phyloP scores from a whole-genome alignment of 2,113 vertebrate genomes.

The Heptranchias perlo region DNA sequence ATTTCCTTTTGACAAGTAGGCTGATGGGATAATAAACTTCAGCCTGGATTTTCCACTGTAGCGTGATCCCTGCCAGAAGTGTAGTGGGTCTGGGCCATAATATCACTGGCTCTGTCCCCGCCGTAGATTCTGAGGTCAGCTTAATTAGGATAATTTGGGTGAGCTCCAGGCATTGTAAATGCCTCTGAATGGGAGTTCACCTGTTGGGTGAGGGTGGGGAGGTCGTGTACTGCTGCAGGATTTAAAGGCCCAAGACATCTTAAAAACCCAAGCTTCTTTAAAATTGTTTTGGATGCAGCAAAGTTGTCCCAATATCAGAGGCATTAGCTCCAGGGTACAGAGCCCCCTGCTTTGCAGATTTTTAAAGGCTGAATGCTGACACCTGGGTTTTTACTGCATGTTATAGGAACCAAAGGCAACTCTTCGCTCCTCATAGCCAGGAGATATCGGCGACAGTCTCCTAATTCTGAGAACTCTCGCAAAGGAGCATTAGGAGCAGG shows the following conservation, averaged over 20 bases:
- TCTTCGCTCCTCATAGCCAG: neutral
- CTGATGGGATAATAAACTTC: constrained; percentile 2
- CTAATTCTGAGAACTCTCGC: neutral
- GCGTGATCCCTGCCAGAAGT: neutral
- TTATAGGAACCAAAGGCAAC: neutral
- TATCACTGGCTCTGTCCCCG: neutral
- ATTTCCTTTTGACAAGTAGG: constrained; percentile 22
- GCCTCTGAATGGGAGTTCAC: neutral
- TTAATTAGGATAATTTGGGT: neutral
- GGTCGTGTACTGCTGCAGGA: neutral
- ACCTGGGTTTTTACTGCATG: neutral
- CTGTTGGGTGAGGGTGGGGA: neutral
- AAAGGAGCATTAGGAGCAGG: no score
- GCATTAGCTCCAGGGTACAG: no score
- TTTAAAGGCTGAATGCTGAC: neutral
- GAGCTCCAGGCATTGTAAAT: neutral
- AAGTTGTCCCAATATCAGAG: neutral
- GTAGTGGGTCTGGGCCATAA: neutral
- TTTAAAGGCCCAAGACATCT: neutral
- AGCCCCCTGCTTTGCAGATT: neutral
- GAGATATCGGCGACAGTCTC: neutral
- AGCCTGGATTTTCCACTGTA: neutral
- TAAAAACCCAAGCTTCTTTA: neutral
- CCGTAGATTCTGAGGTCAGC: neutral
- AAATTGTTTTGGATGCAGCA: neutral